Base-by-base conservation (phyloP, 2,888 invertebrate species). In the Agrypnus murinus region DNA sequence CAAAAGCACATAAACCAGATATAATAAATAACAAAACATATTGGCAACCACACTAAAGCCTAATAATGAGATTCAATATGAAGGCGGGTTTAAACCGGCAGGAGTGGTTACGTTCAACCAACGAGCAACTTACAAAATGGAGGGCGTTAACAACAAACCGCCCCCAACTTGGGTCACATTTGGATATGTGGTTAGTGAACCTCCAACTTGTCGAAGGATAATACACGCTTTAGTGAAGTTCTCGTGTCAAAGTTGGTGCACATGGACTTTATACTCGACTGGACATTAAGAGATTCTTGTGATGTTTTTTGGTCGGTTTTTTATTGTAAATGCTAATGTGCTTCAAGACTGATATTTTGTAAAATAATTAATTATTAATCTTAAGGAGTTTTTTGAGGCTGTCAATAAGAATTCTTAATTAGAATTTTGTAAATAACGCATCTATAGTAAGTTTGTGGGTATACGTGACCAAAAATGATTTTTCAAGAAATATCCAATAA, bases 21-120 rank as follows among this genome's bases (percentile, higher is more conserved):
- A 79, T 80, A 78, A 85, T 84, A 84, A 84, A 85, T 84, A 84
- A 84, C 79, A 76, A 73, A 82, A 81, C 84, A 83, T 85, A 85
- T 85, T 83, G 85, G 83, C 82, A 83, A 69, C 78, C 79, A 79
- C 82, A 81, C 82, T 82, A 82, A 82, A 79, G 77, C 78, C 80
- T 80, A 79, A 81, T 84, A 84, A 84, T 83, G 83, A 84, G 82
- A 83, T 84, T 83, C 81, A 71, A 77, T 77, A 80, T 73, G 64
- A 74, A 60, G 71, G 67, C 63, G 65, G 36, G 34, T n/a, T 53
- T 43, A 12, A 46, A 67, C 46, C 58, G 50, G 53, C 71, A 75
- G 83, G 84, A 80, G 83, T 75, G 46, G 34, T 72, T 46, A 1
- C 9, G 45, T 8, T 43, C 71, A 43, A 71, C 84, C 84, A 84